Base-by-base conservation (phyloP, 1,140 invertebrate species). In the Nephila pilipes region DNA sequence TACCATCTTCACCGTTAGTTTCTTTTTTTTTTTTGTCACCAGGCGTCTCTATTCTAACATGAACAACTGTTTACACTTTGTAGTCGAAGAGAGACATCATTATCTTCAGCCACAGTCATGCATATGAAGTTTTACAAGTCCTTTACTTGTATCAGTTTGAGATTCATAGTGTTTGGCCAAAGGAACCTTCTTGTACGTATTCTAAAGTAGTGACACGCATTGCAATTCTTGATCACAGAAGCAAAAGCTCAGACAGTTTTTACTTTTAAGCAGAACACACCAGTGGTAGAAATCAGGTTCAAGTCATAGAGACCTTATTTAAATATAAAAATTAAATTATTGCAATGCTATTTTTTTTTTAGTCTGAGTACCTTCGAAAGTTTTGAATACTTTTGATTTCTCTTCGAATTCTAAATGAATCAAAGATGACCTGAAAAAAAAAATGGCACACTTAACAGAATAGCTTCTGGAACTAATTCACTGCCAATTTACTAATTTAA, bases 201-300 rank as follows among this genome's bases (percentile, higher is more conserved):
- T 54, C 38, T 55, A 55, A 81, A 55, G 38, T 81, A 75, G 25
- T 75, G 36, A 54, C 10, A 54, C 36, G 20, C 79, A 54, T 8
- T 81, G 80, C 38, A 75, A 38, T 69, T 32, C 87, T 89, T 69
- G 65, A 90, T 90, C 87, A 90, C 87, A 90, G 63, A 90, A 90
- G 46, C 75, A 58, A 25, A 90, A 90, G 87, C 87, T 90, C 87
- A 58, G 38, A 79, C 36, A 69, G 25, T 85, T 25, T 85, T 25
- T 57, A 85, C 46, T 57, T 38, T 85, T 85, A 29, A 36, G 20
- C 75, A 32, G 36, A 80, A 80, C 75, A 32, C 36, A 46, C 75
- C 36, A 80, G 32, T 32, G 75, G 75, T 80, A 80, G 18, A 80
- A 36, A 80, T 80, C 22, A 65, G 60, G 65, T 32, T 75, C 65